These are phyloP conservation scores for Hirtodrosophila duncani DNA, from an alignment of 2,888 invertebrate species.

Conservation along the genomic window DNA sequence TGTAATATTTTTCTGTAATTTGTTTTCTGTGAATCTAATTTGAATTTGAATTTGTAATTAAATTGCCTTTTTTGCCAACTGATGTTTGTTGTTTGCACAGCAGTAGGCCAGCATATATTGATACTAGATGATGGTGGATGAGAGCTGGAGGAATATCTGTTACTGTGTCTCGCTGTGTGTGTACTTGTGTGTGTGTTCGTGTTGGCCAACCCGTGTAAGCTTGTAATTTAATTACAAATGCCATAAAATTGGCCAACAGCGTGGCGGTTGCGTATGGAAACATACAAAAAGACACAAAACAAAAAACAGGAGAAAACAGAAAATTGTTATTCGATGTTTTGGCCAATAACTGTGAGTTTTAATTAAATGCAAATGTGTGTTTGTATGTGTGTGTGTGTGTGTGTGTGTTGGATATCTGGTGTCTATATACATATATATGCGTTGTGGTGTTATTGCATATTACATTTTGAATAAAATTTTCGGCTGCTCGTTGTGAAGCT, in stretches of 20 bases:
- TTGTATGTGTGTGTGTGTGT: slow-evolving; percentile 20
- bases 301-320: slow-evolving; percentile 15
- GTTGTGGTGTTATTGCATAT: slow-evolving; percentile 48
- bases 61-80: slow-evolving; percentile 31
- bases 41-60: slow-evolving; percentile 59
- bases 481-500: slow-evolving; percentile 49
- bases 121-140: too few relatives aligned
- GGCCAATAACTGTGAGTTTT: slow-evolving; percentile 63
- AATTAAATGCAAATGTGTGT: slow-evolving; percentile 65
- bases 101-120: slow-evolving; percentile 1
- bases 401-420: slow-evolving; percentile 17
- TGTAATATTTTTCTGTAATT: slow-evolving; percentile 21
- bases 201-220: slow-evolving; percentile 40
- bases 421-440: slow-evolving; percentile 4
- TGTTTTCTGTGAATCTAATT: slow-evolving; percentile 31
- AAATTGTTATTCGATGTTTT: slow-evolving; percentile 42
- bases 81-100: slow-evolving; percentile 8
- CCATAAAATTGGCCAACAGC: slow-evolving; percentile 44
- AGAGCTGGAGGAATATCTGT: too few relatives aligned
- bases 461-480: slow-evolving; percentile 58
- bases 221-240: slow-evolving; percentile 66
- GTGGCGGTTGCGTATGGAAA: too few relatives aligned
- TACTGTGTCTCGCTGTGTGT: neutral
- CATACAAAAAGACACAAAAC: slow-evolving; percentile 1
- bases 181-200: slow-evolving; percentile 2